Percentiles rank a stretch among this genome's conserved stretches.
Conservation (phyloP, 2,888 invertebrate species). For the Blastobasis adustella region DNA sequence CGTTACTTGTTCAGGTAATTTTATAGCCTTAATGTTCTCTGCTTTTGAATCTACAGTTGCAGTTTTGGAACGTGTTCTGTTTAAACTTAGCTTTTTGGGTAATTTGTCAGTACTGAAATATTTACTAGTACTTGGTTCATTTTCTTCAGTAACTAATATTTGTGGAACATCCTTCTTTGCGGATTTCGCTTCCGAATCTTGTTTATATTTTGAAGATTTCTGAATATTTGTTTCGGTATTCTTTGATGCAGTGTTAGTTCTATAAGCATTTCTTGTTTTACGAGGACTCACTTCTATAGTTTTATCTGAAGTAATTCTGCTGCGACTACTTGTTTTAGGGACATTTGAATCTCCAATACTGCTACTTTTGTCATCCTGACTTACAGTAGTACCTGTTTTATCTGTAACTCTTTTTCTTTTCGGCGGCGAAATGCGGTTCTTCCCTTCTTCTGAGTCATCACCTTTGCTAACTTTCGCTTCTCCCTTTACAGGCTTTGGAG, state of each 20-base stretch:
- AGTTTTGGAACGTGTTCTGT: constrained; percentile 31
- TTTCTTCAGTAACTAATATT: constrained; percentile 36
- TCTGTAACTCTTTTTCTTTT: constrained; percentile 5
- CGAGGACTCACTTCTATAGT: no score
- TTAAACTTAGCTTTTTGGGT: constrained; percentile 11
- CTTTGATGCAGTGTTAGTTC: not conserved
- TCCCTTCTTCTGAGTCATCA: constrained; percentile 1
- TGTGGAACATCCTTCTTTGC: constrained; percentile 20
- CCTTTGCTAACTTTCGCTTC: constrained; percentile 3
- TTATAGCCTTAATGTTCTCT: constrained; percentile 2
- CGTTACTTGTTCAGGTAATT: constrained; percentile 1
- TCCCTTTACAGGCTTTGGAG: constrained; percentile 11
- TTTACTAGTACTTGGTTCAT: constrained; percentile 32
- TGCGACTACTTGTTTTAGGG: no score
- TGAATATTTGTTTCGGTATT: not conserved
- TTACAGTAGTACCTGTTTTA: not conserved
- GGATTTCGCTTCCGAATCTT: not conserved
- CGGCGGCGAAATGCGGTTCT: not conserved
- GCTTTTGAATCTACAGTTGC: constrained; percentile 15
- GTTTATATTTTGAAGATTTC: not conserved
- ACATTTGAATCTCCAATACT: no score
- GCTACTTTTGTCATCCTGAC: not conserved
- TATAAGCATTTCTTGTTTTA: no score
- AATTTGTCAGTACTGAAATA: constrained; percentile 34
- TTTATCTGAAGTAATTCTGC: no score